Percentiles rank a stretch among this genome's conserved stretches.
Evolutionary conservation across 37 sponge, comb jelly and placozoan species (phyloP).

Genomic region (Beroe forskalii): DNA sequence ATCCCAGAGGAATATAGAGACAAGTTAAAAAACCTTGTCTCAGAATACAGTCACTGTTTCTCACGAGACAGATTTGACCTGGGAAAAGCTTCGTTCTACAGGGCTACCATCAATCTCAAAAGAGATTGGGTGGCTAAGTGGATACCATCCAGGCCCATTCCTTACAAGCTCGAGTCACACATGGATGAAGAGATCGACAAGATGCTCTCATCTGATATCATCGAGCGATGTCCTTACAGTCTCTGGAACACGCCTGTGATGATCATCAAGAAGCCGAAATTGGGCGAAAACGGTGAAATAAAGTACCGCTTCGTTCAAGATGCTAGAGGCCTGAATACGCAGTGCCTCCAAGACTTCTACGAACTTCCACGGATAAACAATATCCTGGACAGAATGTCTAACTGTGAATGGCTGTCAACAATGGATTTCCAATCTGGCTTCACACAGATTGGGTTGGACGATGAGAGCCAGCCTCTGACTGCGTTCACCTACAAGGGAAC

Average conservation of each 20-base stretch:
- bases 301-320: slow-evolving; percentile 36
- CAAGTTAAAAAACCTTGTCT: slow-evolving; percentile 12
- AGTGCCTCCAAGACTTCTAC: slow-evolving; percentile 3
- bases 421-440: slow-evolving; percentile 12
- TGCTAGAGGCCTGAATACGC: neutral
- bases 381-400: slow-evolving; percentile 48
- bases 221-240: neutral
- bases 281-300: neutral
- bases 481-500: neutral
- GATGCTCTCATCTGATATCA: neutral
- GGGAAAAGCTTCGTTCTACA: slow-evolving; percentile 47
- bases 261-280: neutral
- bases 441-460: neutral
- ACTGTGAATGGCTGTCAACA: slow-evolving; percentile 50
- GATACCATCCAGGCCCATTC: slow-evolving; percentile 31
- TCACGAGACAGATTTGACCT: slow-evolving; percentile 13
- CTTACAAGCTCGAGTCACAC: neutral
- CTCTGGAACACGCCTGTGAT: slow-evolving; percentile 22
- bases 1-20: neutral
- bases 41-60: slow-evolving; percentile 46
- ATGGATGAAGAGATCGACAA: slow-evolving; percentile 53
- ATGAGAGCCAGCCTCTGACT: neutral
- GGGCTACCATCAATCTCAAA: slow-evolving; percentile 31
- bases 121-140: slow-evolving; percentile 5
- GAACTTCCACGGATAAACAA: slow-evolving; percentile 28